Evolutionary conservation across 2,888 invertebrate species (phyloP).

Genomic region (Caenorhabditis sulstoni): DNA sequence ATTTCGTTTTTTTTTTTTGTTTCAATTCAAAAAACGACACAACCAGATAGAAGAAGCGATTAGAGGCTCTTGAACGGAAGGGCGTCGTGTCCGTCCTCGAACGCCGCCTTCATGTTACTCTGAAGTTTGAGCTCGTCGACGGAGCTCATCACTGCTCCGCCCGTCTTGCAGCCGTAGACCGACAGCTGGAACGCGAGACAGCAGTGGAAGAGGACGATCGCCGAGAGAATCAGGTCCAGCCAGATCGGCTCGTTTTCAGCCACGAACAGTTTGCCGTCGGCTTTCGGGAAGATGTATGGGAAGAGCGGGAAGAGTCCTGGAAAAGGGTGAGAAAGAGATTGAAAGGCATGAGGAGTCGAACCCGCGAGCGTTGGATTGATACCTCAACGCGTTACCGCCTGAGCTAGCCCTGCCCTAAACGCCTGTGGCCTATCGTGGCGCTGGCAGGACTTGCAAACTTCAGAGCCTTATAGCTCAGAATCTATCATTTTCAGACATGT

Average conservation of each 20-base stretch:
- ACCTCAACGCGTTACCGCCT: too few relatives aligned
- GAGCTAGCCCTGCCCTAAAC: too few relatives aligned
- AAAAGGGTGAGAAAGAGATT: too few relatives aligned
- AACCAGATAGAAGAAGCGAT: neutral
- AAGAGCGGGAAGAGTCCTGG: conserved; percentile 58
- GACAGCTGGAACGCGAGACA: conserved; percentile 30
- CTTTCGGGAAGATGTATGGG: conserved; percentile 55
- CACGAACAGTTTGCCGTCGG: conserved; percentile 35
- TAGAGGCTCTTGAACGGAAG: conserved; percentile 38
- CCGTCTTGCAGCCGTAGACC: conserved; percentile 40
- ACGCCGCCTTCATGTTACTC: conserved; percentile 51
- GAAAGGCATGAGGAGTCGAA: too few relatives aligned
- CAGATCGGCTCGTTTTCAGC: conserved; percentile 33
- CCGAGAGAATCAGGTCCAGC: conserved; percentile 38
- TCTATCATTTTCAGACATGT: too few relatives aligned
- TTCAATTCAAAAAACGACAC: neutral
- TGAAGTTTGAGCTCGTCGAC: conserved; percentile 53
- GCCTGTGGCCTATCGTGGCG: too few relatives aligned
- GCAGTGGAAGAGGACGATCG: conserved; percentile 35
- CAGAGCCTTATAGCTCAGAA: too few relatives aligned
- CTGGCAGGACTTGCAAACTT: too few relatives aligned
- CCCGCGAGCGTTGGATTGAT: too few relatives aligned
- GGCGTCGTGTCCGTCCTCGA: conserved; percentile 43
- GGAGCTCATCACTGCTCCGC: conserved; percentile 39
- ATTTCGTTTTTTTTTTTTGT: too few relatives aligned